Percentiles rank a stretch among this genome's conserved stretches.
Conservation (phyloP, 2,888 invertebrate genomes). For the Drosophila rubida region DNA sequence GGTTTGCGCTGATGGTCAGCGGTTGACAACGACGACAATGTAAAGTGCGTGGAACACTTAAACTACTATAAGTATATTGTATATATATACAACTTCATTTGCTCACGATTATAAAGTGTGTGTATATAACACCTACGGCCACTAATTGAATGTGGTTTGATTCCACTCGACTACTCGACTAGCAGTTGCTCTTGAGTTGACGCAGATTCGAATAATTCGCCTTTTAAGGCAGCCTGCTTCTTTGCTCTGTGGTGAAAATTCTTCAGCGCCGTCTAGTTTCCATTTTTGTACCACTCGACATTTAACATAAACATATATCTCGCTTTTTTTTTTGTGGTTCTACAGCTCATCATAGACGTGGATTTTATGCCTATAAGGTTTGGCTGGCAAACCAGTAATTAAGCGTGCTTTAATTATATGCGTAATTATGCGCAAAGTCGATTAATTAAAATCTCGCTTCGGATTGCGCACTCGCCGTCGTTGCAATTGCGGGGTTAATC, state of each 20-base stretch:
- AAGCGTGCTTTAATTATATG: slow-evolving; percentile 21
- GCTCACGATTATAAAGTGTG: slow-evolving; percentile 3
- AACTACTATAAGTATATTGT: background rate
- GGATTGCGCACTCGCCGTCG: slow-evolving; percentile 2
- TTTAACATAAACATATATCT: slow-evolving; percentile 26
- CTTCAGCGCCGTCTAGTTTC: slow-evolving; percentile 45
- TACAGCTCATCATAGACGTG: slow-evolving; percentile 1
- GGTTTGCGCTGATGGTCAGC: slow-evolving; percentile 30
- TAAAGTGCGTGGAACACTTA: slow-evolving; percentile 10
- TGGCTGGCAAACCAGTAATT: slow-evolving; percentile 13
- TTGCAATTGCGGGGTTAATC: slow-evolving; percentile 23
- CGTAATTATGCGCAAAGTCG: slow-evolving; percentile 18
- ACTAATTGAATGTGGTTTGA: slow-evolving; percentile 5
- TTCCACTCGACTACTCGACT: slow-evolving; percentile 7
- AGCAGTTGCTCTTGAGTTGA: slow-evolving; percentile 27
- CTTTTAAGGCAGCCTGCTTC: slow-evolving; percentile 36
- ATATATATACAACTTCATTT: slow-evolving; percentile 11
- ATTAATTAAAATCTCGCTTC: slow-evolving; percentile 20
- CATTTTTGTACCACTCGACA: slow-evolving; percentile 32
- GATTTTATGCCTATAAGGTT: slow-evolving; percentile 8
- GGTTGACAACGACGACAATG: slow-evolving; percentile 23
- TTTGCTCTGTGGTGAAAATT: slow-evolving; percentile 35
- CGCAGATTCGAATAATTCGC: slow-evolving; percentile 19
- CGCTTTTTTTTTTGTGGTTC: background rate
- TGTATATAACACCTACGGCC: slow-evolving; percentile 24